Percentiles rank a stretch among this genome's conserved stretches.
Conservation (phyloP, 2,113 vertebrate species). For the Xenopus laevis region DNA sequence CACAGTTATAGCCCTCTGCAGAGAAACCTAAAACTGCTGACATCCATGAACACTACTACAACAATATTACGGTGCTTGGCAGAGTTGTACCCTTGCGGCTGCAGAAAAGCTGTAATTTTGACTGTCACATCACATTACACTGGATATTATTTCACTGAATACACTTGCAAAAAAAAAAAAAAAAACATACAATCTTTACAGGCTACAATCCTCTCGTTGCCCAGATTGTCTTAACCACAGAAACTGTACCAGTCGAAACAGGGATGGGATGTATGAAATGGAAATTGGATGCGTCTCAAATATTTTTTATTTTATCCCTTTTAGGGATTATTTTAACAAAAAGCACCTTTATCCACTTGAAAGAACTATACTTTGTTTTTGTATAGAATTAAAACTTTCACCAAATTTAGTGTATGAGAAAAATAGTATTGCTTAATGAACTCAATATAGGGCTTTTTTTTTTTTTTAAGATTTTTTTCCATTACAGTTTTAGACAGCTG, state of each 20-base stretch:
- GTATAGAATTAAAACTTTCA: neutral
- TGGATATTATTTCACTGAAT: conserved; percentile 77
- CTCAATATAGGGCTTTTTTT: neutral
- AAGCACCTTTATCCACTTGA: neutral
- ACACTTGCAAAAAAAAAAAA: conserved; percentile 57
- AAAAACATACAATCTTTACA: conserved; percentile 68
- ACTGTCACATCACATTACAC: conserved; percentile 85
- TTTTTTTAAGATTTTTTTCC: neutral
- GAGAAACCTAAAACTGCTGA: conserved; percentile 85
- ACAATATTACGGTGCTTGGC: conserved; percentile 85
- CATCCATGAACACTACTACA: conserved; percentile 75
- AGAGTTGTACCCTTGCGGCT: conserved; percentile 74
- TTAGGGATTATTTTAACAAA: conserved; percentile 45
- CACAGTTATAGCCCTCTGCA: conserved; percentile 80
- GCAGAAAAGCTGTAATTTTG: conserved; percentile 83
- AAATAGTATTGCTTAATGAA: too few species aligned
- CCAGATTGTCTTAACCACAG: conserved; percentile 54
- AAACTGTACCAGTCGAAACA: conserved; percentile 39
- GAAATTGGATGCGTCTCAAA: conserved; percentile 57
- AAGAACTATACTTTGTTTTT: neutral
- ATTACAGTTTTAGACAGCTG: neutral
- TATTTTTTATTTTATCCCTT: conserved; percentile 46
- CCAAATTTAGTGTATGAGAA: neutral
- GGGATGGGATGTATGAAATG: conserved; percentile 53
- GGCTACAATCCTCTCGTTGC: conserved; percentile 65